Evolutionary conservation across 1,140 invertebrate genomes (phyloP).

Genomic region (Danaus melanippus): DNA sequence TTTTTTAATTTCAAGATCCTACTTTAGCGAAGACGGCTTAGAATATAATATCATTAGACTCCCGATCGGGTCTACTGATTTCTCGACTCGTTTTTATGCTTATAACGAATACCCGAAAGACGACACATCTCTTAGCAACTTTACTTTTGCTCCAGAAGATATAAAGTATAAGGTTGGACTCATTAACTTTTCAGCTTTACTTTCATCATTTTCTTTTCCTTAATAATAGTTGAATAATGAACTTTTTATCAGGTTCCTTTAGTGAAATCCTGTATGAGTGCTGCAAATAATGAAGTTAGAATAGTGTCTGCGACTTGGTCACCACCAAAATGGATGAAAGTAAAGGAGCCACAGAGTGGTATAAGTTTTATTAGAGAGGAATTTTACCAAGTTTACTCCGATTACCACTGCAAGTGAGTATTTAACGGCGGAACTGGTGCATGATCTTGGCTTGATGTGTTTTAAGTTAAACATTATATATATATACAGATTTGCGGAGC

Average conservation of each 20-base stretch:
- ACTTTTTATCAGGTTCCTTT: conserved; percentile 75
- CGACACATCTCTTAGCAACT: conserved; percentile 77
- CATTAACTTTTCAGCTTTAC: no score
- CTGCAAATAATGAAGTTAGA: conserved; percentile 20
- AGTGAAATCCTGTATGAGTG: conserved; percentile 69
- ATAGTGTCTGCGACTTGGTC: conserved; percentile 84
- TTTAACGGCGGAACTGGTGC: background rate
- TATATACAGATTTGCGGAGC: conserved; percentile 65
- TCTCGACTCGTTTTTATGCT: conserved; percentile 67
- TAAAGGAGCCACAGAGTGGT: conserved; percentile 70
- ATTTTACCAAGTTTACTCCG: conserved; percentile 83
- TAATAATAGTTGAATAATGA: no score
- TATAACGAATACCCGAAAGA: conserved; percentile 60
- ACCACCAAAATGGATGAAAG: conserved; percentile 93
- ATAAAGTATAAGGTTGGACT: conserved; percentile 73
- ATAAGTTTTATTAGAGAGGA: conserved; percentile 70
- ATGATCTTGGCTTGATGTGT: conserved; percentile 3
- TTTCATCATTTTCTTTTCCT: no score
- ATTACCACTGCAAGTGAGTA: conserved; percentile 81
- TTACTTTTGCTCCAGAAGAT: conserved; percentile 79
- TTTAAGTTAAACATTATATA: background rate
- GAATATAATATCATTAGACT: conserved; percentile 82
- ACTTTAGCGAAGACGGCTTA: conserved; percentile 4
- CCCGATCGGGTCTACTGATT: conserved; percentile 87
- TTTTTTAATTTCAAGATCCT: background rate